Conservation (phyloP, 2,888 invertebrate genomes). For the Osmoderma eremita region DNA sequence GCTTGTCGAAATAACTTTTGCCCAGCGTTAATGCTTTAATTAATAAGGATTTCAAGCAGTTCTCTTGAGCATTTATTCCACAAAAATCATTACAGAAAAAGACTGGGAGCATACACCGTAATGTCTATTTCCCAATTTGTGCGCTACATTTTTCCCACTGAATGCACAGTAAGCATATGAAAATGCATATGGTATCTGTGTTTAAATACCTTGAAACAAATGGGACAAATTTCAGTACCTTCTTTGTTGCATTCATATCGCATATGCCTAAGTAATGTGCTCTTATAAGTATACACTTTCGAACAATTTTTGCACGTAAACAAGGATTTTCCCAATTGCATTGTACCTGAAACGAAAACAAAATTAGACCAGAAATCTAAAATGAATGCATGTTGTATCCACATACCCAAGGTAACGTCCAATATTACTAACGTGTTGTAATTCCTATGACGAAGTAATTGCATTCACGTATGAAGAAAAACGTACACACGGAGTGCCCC, state of each 20-base stretch:
- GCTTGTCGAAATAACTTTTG: too few species aligned
- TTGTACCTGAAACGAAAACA: conserved; percentile 24
- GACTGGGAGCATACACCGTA: too few species aligned
- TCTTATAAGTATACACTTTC: conserved; percentile 67
- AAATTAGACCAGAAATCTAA: conserved; percentile 7
- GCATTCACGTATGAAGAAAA: too few species aligned
- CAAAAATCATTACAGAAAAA: conserved; percentile 7
- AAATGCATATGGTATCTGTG: conserved; percentile 45
- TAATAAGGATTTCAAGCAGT: too few species aligned
- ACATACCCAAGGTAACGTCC: background rate
- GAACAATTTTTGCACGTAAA: conserved; percentile 65
- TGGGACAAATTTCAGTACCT: conserved; percentile 66
- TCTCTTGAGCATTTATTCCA: conserved; percentile 4
- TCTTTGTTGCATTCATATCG: conserved; percentile 68
- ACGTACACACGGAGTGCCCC: too few species aligned
- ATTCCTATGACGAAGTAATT: too few species aligned
- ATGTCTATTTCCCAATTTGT: background rate
- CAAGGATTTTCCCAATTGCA: background rate
- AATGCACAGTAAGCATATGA: conserved; percentile 42
- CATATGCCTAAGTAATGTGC: conserved; percentile 67
- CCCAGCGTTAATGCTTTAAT: too few species aligned
- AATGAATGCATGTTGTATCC: background rate
- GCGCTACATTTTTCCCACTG: conserved; percentile 1
- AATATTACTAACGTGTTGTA: too few species aligned
- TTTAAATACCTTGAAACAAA: conserved; percentile 57